Percentiles rank a stretch among this genome's conserved stretches.
Evolutionary conservation across 1,140 invertebrate genomes (phyloP).

Genomic region (Philopotamus ludificatus): DNA sequence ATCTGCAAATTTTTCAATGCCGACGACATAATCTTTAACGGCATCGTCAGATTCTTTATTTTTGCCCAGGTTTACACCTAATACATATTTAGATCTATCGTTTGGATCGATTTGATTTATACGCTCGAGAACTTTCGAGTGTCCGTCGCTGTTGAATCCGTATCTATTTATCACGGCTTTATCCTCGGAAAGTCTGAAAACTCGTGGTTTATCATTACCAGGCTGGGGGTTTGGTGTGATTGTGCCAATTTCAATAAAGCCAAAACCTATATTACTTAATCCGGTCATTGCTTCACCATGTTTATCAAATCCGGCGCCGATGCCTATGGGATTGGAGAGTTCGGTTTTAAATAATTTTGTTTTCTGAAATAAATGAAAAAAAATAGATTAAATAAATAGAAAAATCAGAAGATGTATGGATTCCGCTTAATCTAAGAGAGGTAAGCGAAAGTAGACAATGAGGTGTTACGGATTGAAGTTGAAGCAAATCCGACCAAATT

Average conservation of each 20-base stretch:
- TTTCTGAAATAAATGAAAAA: constrained; percentile 53
- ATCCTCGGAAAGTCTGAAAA: constrained; percentile 85
- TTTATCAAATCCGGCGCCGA: constrained; percentile 98
- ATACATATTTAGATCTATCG: constrained; percentile 55
- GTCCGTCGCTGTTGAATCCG: constrained; percentile 95
- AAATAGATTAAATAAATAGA: constrained; percentile 14
- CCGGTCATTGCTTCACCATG: constrained; percentile 87
- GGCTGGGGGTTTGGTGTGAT: constrained; percentile 90
- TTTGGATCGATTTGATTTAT: constrained; percentile 58
- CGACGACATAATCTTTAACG: constrained; percentile 77
- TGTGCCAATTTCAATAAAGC: constrained; percentile 95
- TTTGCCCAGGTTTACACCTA: constrained; percentile 93
- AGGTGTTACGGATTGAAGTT: too few relatives aligned
- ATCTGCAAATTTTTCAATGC: constrained; percentile 72
- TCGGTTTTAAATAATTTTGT: constrained; percentile 69
- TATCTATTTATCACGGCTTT: constrained; percentile 90
- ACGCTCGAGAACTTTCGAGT: constrained; percentile 68
- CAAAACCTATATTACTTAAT: constrained; percentile 84
- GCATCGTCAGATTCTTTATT: constrained; percentile 83
- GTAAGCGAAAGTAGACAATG: constrained; percentile 30
- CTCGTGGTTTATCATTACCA: constrained; percentile 89
- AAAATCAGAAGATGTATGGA: constrained; percentile 36
- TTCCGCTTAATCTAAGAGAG: constrained; percentile 19
- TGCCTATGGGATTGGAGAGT: constrained; percentile 87
- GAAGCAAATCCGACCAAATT: too few relatives aligned